Evolutionary conservation across 2,113 vertebrate species (phyloP).

Genomic region (Mugil cephalus): DNA sequence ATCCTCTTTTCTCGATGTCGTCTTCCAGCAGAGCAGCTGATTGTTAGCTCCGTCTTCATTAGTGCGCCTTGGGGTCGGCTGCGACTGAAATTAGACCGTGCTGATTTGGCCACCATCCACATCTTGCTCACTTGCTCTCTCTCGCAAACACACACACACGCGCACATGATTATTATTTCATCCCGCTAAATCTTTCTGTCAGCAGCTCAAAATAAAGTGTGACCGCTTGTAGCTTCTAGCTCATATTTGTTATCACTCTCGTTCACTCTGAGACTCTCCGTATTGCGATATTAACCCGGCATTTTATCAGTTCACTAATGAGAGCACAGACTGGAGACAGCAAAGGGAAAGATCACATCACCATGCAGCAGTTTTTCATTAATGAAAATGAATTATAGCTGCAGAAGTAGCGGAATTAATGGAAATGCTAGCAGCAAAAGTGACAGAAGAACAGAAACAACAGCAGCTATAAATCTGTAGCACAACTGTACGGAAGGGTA

Average conservation of each 20-base stretch:
- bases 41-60: constrained; percentile 52
- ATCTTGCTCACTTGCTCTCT: background rate
- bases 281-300: background rate
- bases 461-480: background rate
- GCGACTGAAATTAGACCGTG: constrained; percentile 52
- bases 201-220: constrained; percentile 47
- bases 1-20: constrained; percentile 15
- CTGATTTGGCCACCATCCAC: constrained; percentile 48
- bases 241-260: constrained; percentile 41
- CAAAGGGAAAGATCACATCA: constrained; percentile 9
- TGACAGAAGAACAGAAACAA: no score
- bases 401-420: background rate
- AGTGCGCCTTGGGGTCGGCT: constrained; percentile 27
- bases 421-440: background rate
- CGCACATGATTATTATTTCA: constrained; percentile 37
- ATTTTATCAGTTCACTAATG: constrained; percentile 41
- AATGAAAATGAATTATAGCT: background rate
- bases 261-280: constrained; percentile 13
- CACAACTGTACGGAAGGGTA: background rate
- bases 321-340: constrained; percentile 17
- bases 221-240: constrained; percentile 35
- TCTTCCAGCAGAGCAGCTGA: constrained; percentile 46
- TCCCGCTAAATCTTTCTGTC: constrained; percentile 53
- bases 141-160: constrained; percentile 11
- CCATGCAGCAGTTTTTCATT: background rate